A percentile compares a stretch with the other conserved stretches of the same genome.
phyloP scores from a whole-genome alignment of 2,888 invertebrate species.

The Troides oblongomaculatus region DNA sequence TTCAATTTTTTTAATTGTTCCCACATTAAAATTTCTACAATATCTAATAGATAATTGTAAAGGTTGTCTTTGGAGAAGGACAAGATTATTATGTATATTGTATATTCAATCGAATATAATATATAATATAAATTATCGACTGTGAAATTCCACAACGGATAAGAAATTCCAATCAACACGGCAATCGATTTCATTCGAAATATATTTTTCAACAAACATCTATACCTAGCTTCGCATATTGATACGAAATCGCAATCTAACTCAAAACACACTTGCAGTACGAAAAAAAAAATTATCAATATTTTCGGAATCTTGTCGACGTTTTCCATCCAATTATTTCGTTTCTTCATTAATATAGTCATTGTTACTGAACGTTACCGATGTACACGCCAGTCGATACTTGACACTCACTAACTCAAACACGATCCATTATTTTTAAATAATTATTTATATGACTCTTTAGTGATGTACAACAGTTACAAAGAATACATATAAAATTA shows the following conservation, averaged over 20 bases:
- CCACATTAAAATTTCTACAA: not conserved
- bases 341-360: not conserved
- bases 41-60: constrained; percentile 1
- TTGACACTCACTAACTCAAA: not conserved
- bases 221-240: not conserved
- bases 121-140: not conserved
- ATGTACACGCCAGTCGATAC: not conserved
- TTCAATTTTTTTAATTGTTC: constrained; percentile 4
- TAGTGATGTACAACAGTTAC: not conserved
- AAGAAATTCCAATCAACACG: not conserved
- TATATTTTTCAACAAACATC: not conserved
- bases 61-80: not conserved
- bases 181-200: not conserved
- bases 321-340: constrained; percentile 8
- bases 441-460: not conserved
- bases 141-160: not conserved
- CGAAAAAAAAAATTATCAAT: not conserved
- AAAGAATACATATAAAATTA: too few relatives aligned
- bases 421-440: not conserved
- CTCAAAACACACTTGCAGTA: constrained; percentile 3
- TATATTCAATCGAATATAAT: not conserved
- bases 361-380: not conserved
- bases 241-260: constrained; percentile 5
- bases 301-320: constrained; percentile 4
- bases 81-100: not conserved